Conservation (phyloP, 2,888 invertebrate genomes). For the Dioctria linearis region DNA sequence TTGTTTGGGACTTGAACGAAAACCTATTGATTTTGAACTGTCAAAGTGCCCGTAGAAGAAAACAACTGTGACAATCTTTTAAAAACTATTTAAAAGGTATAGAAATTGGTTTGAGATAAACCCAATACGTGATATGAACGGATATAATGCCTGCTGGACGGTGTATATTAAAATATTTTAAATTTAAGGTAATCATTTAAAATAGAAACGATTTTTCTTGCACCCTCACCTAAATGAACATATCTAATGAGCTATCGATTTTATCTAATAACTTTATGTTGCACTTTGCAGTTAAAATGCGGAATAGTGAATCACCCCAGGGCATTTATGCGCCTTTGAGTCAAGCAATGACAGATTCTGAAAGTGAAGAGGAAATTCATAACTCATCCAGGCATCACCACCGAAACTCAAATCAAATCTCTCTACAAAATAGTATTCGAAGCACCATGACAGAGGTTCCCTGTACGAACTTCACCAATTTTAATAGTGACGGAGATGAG, state of each 20-base stretch:
- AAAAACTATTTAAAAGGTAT: background rate
- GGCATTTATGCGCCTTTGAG: slow-evolving; percentile 83
- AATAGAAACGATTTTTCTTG: slow-evolving; percentile 57
- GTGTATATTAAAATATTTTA: slow-evolving; percentile 61
- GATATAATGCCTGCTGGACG: slow-evolving; percentile 41
- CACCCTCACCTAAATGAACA: background rate
- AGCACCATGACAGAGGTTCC: slow-evolving; percentile 52
- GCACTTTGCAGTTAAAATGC: slow-evolving; percentile 65
- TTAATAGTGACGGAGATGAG: slow-evolving; percentile 68
- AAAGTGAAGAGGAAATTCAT: slow-evolving; percentile 81
- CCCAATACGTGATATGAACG: slow-evolving; percentile 28
- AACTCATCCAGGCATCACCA: slow-evolving; percentile 61
- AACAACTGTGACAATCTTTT: background rate
- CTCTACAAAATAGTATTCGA: slow-evolving; percentile 61
- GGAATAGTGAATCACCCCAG: slow-evolving; percentile 71
- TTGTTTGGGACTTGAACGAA: no score
- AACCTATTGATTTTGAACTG: background rate
- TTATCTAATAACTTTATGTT: slow-evolving; percentile 58
- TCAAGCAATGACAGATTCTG: slow-evolving; percentile 83
- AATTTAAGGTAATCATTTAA: slow-evolving; percentile 64
- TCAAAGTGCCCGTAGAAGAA: background rate
- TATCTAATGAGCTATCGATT: slow-evolving; percentile 62
- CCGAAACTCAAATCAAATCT: slow-evolving; percentile 61
- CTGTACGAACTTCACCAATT: slow-evolving; percentile 65
- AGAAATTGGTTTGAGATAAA: background rate